Conservation (phyloP, 2,888 invertebrate genomes). For the Panzeria rudis region DNA sequence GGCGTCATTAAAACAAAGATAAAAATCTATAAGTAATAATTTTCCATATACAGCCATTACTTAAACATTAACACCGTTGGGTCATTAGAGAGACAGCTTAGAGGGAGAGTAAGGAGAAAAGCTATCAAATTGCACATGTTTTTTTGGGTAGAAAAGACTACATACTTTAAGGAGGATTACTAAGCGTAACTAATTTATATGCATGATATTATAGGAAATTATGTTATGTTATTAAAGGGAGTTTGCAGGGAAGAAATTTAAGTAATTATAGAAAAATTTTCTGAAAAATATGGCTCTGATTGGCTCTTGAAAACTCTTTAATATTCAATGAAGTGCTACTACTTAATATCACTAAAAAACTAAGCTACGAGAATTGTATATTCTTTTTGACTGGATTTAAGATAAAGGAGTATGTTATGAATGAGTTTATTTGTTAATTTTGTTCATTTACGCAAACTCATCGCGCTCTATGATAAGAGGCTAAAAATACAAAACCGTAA, state of each 20-base stretch:
- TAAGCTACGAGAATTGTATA: too few relatives aligned
- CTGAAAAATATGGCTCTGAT: too few relatives aligned
- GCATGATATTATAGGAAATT: slow-evolving; percentile 60
- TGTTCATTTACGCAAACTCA: too few relatives aligned
- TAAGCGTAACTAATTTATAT: slow-evolving; percentile 70
- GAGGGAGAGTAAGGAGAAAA: not conserved
- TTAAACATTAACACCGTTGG: slow-evolving; percentile 70
- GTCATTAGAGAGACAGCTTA: slow-evolving; percentile 56
- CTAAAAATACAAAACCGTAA: too few relatives aligned
- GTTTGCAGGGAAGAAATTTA: not conserved
- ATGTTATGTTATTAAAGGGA: not conserved
- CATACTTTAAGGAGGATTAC: slow-evolving; percentile 64
- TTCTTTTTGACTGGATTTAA: too few relatives aligned
- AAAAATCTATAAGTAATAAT: slow-evolving; percentile 71
- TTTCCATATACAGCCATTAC: slow-evolving; percentile 53
- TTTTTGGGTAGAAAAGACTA: slow-evolving; percentile 4
- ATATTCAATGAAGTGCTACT: too few relatives aligned
- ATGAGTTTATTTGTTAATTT: too few relatives aligned
- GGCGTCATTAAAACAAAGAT: slow-evolving; percentile 74
- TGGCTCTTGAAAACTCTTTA: too few relatives aligned
- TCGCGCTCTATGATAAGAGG: too few relatives aligned
- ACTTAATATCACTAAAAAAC: too few relatives aligned
- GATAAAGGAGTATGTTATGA: too few relatives aligned
- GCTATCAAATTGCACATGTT: slow-evolving; percentile 46
- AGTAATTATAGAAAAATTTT: too few relatives aligned